These are phyloP conservation scores for Pseudolaguvia tuberculata DNA, from an alignment of 2,113 vertebrate genomes.

Conservation along the genomic window DNA sequence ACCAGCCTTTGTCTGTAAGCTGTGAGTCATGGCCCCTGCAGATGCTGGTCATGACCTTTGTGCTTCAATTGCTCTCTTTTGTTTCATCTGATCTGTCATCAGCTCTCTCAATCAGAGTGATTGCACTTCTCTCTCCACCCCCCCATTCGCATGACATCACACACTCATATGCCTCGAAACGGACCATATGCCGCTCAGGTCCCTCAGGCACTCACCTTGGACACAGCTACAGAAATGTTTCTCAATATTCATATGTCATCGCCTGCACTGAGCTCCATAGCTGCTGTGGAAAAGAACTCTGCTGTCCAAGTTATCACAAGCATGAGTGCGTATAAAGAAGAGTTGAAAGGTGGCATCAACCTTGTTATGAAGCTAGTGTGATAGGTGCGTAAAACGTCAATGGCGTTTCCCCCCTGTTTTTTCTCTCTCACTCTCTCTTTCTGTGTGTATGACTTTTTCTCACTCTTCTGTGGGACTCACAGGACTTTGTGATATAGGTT, in stretches of 20 bases:
- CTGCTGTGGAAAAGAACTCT: constrained; percentile 35
- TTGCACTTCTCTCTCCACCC: constrained; percentile 22
- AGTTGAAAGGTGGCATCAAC: constrained; percentile 38
- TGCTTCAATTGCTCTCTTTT: constrained; percentile 27
- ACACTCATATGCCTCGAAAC: constrained; percentile 23
- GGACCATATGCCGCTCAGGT: constrained; percentile 6
- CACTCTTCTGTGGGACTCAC: background rate
- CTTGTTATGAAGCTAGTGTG: constrained; percentile 9
- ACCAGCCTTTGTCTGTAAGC: constrained; percentile 1
- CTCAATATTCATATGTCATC: constrained; percentile 50
- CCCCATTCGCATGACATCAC: constrained; percentile 29
- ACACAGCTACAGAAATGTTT: constrained; percentile 42
- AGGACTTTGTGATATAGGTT: background rate
- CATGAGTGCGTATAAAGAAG: constrained; percentile 49
- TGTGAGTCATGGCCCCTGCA: constrained; percentile 25
- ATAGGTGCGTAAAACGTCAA: background rate
- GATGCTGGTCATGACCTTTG: constrained; percentile 24
- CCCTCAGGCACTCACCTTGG: constrained; percentile 34
- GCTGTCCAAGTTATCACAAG: constrained; percentile 44
- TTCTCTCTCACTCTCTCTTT: background rate
- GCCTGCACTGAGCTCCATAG: constrained; percentile 32
- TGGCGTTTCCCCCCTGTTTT: no score
- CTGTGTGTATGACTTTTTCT: background rate
- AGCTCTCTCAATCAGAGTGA: constrained; percentile 17
- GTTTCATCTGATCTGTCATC: constrained; percentile 23